A percentile compares a stretch with the other conserved stretches of the same genome.
Conservation (phyloP, 2,888 invertebrate species). For the Cheilosia pagana region DNA sequence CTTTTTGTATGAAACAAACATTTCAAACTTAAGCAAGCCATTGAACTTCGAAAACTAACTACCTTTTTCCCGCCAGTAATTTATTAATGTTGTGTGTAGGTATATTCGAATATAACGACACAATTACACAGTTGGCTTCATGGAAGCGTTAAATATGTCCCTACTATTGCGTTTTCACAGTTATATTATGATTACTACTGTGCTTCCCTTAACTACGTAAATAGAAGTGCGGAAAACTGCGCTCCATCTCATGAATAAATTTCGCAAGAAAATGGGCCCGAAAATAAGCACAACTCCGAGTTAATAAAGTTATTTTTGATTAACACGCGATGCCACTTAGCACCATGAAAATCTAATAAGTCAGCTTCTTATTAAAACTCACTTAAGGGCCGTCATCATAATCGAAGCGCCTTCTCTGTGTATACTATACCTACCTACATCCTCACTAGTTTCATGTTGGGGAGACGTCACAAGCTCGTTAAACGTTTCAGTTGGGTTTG, state of each 20-base stretch:
- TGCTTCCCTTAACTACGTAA: neutral
- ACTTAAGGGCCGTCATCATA: slow-evolving; percentile 8
- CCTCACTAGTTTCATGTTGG: neutral
- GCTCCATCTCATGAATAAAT: slow-evolving; percentile 6
- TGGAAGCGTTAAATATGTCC: too few relatives aligned
- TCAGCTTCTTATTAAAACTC: slow-evolving; percentile 35
- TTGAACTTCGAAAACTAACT: too few relatives aligned
- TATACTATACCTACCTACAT: neutral
- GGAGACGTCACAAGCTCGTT: neutral
- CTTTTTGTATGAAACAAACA: too few relatives aligned
- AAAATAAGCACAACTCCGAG: neutral
- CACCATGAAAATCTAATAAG: slow-evolving; percentile 30
- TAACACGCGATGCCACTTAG: slow-evolving; percentile 43
- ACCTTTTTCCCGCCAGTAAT: too few relatives aligned
- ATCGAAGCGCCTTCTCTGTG: neutral
- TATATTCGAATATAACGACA: too few relatives aligned
- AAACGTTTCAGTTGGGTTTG: neutral
- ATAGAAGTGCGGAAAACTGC: neutral
- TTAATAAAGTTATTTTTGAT: slow-evolving; percentile 28
- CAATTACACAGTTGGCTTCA: too few relatives aligned
- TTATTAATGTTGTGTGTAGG: too few relatives aligned
- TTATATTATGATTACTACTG: neutral
- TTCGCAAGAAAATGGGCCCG: neutral
- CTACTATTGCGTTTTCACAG: too few relatives aligned
- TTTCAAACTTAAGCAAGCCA: too few relatives aligned